These are phyloP conservation scores for Pachydiplax longipennis DNA, from an alignment of 2,888 invertebrate genomes.

Conservation along the genomic window DNA sequence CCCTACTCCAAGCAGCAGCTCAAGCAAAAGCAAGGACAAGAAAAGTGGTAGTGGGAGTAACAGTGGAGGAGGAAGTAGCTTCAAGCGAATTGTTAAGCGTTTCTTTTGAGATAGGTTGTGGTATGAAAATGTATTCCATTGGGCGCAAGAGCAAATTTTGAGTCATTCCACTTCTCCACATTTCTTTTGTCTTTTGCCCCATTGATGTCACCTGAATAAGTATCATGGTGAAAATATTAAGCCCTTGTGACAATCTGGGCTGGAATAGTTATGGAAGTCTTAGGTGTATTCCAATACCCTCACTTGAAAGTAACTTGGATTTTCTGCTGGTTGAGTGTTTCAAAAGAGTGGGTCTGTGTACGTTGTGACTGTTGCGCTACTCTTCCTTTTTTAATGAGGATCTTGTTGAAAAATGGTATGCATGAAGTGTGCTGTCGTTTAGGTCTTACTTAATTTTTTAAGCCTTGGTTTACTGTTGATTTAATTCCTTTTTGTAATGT, in stretches of 20 bases:
- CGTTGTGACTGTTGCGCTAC: background rate
- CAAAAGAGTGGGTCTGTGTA: background rate
- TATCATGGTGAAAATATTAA: too few relatives aligned
- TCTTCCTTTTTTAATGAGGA: background rate
- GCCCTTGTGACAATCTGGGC: too few relatives aligned
- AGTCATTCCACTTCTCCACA: slow-evolving; percentile 7
- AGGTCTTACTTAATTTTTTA: slow-evolving; percentile 1
- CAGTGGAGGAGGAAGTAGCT: slow-evolving; percentile 24
- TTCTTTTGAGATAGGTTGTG: background rate
- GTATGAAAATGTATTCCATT: background rate
- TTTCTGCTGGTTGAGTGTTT: background rate
- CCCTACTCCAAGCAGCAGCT: background rate
- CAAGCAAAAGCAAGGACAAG: slow-evolving; percentile 24
- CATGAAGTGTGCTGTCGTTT: background rate
- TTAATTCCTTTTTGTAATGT: background rate
- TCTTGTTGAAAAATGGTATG: background rate
- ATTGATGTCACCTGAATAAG: background rate
- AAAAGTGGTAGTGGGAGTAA: slow-evolving; percentile 1
- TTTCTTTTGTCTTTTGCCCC: background rate
- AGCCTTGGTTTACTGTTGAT: slow-evolving; percentile 24
- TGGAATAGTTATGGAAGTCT: too few relatives aligned
- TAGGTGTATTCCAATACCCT: too few relatives aligned
- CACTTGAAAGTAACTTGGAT: background rate
- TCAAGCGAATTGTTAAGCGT: slow-evolving; percentile 23
- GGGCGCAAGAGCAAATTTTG: background rate